A percentile compares a stretch with the other conserved stretches of the same genome.
These are phyloP conservation scores for Aphis gossypii DNA, from an alignment of 1,140 invertebrate genomes.

Conservation along the genomic window DNA sequence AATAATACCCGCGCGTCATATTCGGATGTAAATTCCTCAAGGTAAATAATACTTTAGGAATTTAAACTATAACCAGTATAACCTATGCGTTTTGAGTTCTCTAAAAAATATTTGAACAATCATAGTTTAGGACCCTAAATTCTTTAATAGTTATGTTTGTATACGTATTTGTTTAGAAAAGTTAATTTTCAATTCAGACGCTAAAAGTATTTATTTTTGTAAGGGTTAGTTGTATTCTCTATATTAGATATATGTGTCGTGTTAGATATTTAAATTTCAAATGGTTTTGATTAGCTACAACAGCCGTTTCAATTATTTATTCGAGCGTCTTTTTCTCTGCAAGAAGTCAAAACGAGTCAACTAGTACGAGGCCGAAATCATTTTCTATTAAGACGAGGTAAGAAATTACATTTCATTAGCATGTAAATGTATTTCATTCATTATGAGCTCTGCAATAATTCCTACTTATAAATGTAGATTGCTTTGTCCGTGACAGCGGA, in stretches of 20 bases:
- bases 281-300: conserved; percentile 5
- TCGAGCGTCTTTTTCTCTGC: not conserved
- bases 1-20: too few relatives aligned
- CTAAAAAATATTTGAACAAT: too few relatives aligned
- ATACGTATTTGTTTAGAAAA: too few relatives aligned
- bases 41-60: too few relatives aligned
- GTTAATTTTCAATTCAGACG: too few relatives aligned
- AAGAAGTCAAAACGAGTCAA: not conserved
- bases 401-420: not conserved
- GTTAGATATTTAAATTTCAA: not conserved
- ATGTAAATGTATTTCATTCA: not conserved
- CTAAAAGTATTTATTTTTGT: not conserved
- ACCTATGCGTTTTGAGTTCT: too few relatives aligned
- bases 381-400: not conserved
- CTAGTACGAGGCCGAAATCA: not conserved
- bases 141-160: too few relatives aligned
- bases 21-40: too few relatives aligned
- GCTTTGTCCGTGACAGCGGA: not conserved
- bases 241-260: not conserved
- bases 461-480: not conserved
- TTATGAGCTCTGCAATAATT: not conserved
- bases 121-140: too few relatives aligned
- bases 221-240: not conserved
- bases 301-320: not conserved
- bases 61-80: too few relatives aligned